Base-by-base conservation (phyloP, 2,888 invertebrate species). In the Lumbricus terrestris region DNA sequence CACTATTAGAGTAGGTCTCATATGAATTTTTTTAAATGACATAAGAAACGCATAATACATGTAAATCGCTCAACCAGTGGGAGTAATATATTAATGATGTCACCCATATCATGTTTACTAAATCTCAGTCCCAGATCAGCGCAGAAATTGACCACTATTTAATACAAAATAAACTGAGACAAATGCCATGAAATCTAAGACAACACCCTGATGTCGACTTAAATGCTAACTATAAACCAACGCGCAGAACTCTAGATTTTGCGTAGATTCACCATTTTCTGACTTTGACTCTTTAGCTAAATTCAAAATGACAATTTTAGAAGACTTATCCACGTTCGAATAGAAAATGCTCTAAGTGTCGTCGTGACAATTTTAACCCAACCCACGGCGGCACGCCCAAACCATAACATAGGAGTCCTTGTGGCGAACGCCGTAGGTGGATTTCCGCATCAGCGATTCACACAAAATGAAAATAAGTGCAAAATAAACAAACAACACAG, bases 301-400 rank as follows among this genome's bases (percentile, higher is more conserved):
- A 69, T 69, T 69, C 69, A 69, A 69, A 54, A 54, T 29, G 54
- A 54, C 23, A 54, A n/a, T n/a, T n/a, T 11, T n/a, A 8, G n/a
- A 69, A 69, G n/a, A n/a, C 11, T 69, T 69, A 20, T 69, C n/a
- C 29, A n/a, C 69, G 29, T 69, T 69, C 69, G n/a, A 69, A 8
- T 11, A 69, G 69, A n/a, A 69, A 69, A 69, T 69, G 69, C n/a
- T 69, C 13, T n/a, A 6, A 29, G n/a, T 69, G n/a, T 11, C 1
- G 69, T 69, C 69, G 69, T 69, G 69, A 69, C 69, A 29, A 40
- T n/a, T n/a, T n/a, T 16, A 42, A 69, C 69, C 69, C 69, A 69
- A 69, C 69, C 69, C 69, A 69, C 69, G 69, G n/a, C 69, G 69
- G n/a, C 69, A 69, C 69, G 69, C 69, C 69, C 69, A 69, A 69